Percentiles rank a stretch among this genome's conserved stretches.
phyloP scores from a whole-genome alignment of 2,888 invertebrate genomes.

The Unio pictorum region DNA sequence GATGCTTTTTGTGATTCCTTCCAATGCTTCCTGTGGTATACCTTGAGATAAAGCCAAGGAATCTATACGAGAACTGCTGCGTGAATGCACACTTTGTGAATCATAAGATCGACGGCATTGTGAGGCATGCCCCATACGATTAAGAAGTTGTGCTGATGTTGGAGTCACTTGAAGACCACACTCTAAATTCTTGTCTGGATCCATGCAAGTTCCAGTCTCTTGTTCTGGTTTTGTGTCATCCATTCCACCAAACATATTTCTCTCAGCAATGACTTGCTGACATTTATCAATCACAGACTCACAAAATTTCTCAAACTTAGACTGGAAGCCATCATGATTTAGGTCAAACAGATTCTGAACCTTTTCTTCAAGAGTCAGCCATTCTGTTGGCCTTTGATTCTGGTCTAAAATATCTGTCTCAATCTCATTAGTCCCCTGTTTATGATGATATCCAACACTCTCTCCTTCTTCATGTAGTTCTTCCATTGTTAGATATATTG shows the following conservation, averaged over 20 bases:
- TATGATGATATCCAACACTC: constrained; percentile 35
- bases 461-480: constrained; percentile 34
- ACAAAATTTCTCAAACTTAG: constrained; percentile 28
- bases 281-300: constrained; percentile 17
- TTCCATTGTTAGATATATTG: constrained; percentile 40
- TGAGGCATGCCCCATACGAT: too few relatives aligned
- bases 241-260: constrained; percentile 18
- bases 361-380: constrained; percentile 57
- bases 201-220: too few relatives aligned
- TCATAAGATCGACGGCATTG: too few relatives aligned
- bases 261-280: constrained; percentile 24
- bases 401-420: constrained; percentile 36
- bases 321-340: constrained; percentile 21
- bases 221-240: too few relatives aligned
- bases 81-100: too few relatives aligned
- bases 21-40: constrained; percentile 21
- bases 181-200: too few relatives aligned
- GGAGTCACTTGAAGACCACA: too few relatives aligned
- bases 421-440: constrained; percentile 27
- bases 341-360: constrained; percentile 29
- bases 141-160: too few relatives aligned
- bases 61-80: too few relatives aligned
- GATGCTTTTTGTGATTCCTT: constrained; percentile 35
- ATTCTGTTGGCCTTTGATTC: constrained; percentile 46
- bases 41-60: background rate